Conservation (phyloP, 2,113 vertebrate species). For the Hypanus sabinus region DNA sequence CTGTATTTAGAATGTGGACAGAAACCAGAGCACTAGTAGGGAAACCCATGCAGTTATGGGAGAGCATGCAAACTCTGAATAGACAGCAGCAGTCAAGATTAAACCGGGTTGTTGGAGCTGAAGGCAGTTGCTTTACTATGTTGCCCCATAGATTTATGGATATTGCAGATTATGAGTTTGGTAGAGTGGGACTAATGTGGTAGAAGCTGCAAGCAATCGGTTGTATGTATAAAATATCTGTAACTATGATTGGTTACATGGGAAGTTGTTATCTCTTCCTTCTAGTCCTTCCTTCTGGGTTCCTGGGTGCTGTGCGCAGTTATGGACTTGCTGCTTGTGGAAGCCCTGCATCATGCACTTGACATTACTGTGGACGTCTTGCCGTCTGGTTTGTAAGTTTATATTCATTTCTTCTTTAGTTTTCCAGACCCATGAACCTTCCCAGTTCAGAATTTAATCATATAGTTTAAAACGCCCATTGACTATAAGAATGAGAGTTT, state of each 20-base stretch:
- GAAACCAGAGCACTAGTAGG: too few species aligned
- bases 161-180: too few species aligned
- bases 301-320: slow-evolving; percentile 63
- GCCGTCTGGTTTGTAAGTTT: slow-evolving; percentile 75
- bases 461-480: not conserved
- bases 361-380: slow-evolving; percentile 54
- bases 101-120: too few species aligned
- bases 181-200: too few species aligned
- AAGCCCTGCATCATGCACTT: slow-evolving; percentile 52
- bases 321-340: slow-evolving; percentile 63
- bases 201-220: too few species aligned
- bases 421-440: not conserved
- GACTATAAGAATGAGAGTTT: not conserved
- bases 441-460: not conserved
- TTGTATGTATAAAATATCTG: not conserved
- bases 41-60: too few species aligned
- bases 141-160: too few species aligned
- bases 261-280: slow-evolving; percentile 41
- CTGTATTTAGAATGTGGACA: too few species aligned
- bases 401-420: slow-evolving; percentile 5
- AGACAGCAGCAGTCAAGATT: too few species aligned
- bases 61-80: too few species aligned
- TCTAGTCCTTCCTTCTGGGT: slow-evolving; percentile 67
- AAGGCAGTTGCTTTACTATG: too few species aligned
- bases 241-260: not conserved